Evolutionary conservation across 2,113 vertebrate species (phyloP).

Genomic region (Phalacrocorax carbo): DNA sequence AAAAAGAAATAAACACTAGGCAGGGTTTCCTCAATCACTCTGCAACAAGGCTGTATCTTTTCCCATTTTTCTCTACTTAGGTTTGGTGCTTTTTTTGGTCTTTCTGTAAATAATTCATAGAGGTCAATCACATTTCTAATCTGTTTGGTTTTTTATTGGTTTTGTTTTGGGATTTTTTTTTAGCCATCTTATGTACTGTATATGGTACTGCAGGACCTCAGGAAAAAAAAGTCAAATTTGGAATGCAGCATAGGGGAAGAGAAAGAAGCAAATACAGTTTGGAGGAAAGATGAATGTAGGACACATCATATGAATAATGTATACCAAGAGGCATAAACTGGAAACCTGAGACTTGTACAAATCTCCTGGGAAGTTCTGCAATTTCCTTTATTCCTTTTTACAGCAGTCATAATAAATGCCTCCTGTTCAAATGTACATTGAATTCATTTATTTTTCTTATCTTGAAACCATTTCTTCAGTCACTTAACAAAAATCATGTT

Average conservation of each 20-base stretch:
- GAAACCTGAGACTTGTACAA: background rate
- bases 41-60: background rate
- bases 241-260: background rate
- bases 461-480: background rate
- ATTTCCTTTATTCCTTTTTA: background rate
- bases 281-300: background rate
- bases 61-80: background rate
- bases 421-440: background rate
- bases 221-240: background rate
- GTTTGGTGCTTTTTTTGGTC: background rate
- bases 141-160: too few species aligned
- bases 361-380: background rate
- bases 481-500: background rate
- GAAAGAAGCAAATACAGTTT: background rate
- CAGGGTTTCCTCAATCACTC: background rate
- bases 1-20: background rate
- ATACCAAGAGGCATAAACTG: background rate
- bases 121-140: background rate
- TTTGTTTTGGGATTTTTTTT: background rate
- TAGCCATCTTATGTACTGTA: background rate
- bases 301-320: background rate
- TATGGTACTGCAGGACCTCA: background rate
- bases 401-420: background rate
- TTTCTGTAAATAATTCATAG: background rate
- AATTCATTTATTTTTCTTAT: background rate